These are phyloP conservation scores for Rhingia rostrata DNA, from an alignment of 2,888 invertebrate genomes.

Conservation along the genomic window DNA sequence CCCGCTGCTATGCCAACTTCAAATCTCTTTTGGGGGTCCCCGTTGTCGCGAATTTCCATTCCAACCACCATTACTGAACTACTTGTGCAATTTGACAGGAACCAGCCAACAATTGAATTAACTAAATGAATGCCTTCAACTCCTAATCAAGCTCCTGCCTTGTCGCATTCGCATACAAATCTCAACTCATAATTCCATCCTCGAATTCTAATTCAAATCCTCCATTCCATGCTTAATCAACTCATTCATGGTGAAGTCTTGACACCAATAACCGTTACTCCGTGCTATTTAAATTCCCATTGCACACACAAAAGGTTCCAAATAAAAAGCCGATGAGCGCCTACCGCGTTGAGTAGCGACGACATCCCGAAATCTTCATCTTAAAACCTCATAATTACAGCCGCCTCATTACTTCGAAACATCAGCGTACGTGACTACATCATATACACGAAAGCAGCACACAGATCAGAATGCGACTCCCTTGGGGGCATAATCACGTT, in stretches of 20 bases:
- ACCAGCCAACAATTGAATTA: slow-evolving; percentile 13
- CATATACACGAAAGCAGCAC: slow-evolving; percentile 12
- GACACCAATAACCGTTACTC: slow-evolving; percentile 18
- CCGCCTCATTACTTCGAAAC: slow-evolving; percentile 63
- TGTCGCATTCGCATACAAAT: not conserved
- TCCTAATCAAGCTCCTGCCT: slow-evolving; percentile 1
- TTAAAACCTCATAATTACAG: slow-evolving; percentile 69
- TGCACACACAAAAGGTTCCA: slow-evolving; percentile 14
- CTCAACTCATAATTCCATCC: slow-evolving; percentile 12
- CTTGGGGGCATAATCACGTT: slow-evolving; percentile 63
- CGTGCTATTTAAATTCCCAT: slow-evolving; percentile 41
- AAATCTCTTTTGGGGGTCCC: no score
- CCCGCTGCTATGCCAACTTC: no score
- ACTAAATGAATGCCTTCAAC: not conserved
- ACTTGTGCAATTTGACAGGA: not conserved
- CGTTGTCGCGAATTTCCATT: not conserved
- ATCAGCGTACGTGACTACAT: slow-evolving; percentile 64
- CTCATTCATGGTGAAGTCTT: slow-evolving; percentile 28
- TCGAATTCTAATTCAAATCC: slow-evolving; percentile 9
- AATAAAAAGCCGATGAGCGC: slow-evolving; percentile 7
- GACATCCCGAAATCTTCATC: slow-evolving; percentile 49
- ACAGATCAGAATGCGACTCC: not conserved
- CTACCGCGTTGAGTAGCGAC: not conserved
- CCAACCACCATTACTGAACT: not conserved
- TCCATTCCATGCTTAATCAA: slow-evolving; percentile 16